Conservation (phyloP, 2,797 vertebrate species). For the Melanogrammus aeglefinus region DNA sequence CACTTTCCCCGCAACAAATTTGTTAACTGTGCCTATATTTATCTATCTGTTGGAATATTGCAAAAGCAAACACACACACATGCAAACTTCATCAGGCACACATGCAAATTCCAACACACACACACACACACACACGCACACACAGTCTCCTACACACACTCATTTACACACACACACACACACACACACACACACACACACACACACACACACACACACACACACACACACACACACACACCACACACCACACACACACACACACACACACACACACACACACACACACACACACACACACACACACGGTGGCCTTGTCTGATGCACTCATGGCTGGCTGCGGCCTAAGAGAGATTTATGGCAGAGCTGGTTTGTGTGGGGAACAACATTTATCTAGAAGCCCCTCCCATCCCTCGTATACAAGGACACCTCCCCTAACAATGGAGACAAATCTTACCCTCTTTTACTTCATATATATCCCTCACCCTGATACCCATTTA, state of each 20-base stretch:
- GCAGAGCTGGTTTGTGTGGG: slow-evolving; percentile 45
- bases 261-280: no score
- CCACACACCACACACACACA: no score
- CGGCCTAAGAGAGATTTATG: slow-evolving; percentile 68
- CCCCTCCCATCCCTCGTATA: slow-evolving; percentile 40
- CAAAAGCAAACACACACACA: slow-evolving; percentile 1
- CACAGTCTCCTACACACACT: background rate
- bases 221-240: background rate
- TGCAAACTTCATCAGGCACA: slow-evolving; percentile 5
- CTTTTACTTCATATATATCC: slow-evolving; percentile 1
- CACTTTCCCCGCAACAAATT: background rate
- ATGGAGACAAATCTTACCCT: slow-evolving; percentile 8
- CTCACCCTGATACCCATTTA: background rate
- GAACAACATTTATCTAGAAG: slow-evolving; percentile 59
- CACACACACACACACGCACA: slow-evolving; percentile 9
- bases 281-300: slow-evolving; percentile 2
- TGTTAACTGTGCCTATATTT: background rate
- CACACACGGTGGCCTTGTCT: slow-evolving; percentile 55
- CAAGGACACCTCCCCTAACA: slow-evolving; percentile 46
- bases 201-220: slow-evolving; percentile 8
- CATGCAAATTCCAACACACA: background rate
- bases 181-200: slow-evolving; percentile 7
- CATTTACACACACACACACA: background rate
- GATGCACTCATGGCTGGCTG: slow-evolving; percentile 56
- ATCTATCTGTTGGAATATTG: background rate